Percentiles rank a stretch among this genome's conserved stretches.
Conservation (phyloP, 2,888 invertebrate species). For the Drosophila kuntzei region DNA sequence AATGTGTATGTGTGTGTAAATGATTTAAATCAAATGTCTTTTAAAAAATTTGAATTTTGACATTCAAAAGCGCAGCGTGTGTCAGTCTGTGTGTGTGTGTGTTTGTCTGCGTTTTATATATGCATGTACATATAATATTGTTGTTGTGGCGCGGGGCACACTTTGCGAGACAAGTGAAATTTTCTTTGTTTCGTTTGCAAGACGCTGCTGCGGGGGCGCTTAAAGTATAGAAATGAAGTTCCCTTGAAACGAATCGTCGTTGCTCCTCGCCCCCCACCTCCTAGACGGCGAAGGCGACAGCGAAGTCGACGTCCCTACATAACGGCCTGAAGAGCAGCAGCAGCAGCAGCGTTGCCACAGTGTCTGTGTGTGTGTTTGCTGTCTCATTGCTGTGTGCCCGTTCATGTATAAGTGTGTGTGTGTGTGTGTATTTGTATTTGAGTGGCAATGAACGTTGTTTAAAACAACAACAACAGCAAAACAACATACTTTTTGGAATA, state of each 20-base stretch:
- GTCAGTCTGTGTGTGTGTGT: conserved; percentile 10
- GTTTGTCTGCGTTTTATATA: conserved; percentile 13
- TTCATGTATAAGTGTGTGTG: conserved; percentile 19
- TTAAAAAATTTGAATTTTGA: conserved; percentile 54
- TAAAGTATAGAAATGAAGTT: conserved; percentile 67
- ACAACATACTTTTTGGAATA: conserved; percentile 55
- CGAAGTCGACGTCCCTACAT: conserved; percentile 35
- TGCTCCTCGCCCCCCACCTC: conserved; percentile 14
- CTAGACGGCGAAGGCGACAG: conserved; percentile 16
- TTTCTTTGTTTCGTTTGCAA: conserved; percentile 70
- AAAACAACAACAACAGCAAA: conserved; percentile 45
- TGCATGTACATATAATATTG: conserved; percentile 21
- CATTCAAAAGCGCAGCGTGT: conserved; percentile 53
- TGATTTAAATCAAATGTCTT: conserved; percentile 66
- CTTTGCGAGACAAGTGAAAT: conserved; percentile 71
- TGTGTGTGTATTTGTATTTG: conserved; percentile 24
- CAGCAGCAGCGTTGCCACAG: conserved; percentile 33
- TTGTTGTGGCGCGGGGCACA: conserved; percentile 37
- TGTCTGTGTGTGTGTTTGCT: conserved; percentile 27
- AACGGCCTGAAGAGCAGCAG: conserved; percentile 44
- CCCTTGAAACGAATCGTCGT: conserved; percentile 63
- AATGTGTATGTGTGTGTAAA: conserved; percentile 47
- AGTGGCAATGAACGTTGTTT: conserved; percentile 59
- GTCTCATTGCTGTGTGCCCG: conserved; percentile 23
- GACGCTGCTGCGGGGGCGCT: conserved; percentile 46